Evolutionary conservation across 1,140 invertebrate species (phyloP).

Genomic region (Pseudomyrmex flavicornis): DNA sequence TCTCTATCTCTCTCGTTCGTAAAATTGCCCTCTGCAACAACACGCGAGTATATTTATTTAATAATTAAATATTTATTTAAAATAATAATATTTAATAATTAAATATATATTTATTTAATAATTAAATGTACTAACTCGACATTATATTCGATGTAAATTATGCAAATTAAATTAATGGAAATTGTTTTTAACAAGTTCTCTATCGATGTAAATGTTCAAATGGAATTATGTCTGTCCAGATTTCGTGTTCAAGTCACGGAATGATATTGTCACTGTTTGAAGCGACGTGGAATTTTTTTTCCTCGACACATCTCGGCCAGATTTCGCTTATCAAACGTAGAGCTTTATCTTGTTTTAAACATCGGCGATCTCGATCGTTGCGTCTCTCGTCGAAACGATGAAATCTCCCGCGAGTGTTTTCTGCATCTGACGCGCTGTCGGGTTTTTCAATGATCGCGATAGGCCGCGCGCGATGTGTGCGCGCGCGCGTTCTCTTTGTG

Average conservation of each 20-base stretch:
- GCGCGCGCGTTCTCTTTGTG: slow-evolving; percentile 30
- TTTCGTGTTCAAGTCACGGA: neutral
- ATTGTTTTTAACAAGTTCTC: neutral
- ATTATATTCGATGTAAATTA: neutral
- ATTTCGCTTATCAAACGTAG: neutral
- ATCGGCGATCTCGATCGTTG: slow-evolving; percentile 31
- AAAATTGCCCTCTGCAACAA: too few relatives aligned
- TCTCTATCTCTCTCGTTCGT: neutral
- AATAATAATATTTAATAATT: too few relatives aligned
- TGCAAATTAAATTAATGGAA: neutral
- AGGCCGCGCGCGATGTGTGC: slow-evolving; percentile 25
- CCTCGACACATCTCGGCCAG: neutral
- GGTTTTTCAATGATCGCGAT: slow-evolving; percentile 52
- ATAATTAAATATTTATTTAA: too few relatives aligned
- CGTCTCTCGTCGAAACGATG: slow-evolving; percentile 40
- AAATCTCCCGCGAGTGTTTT: slow-evolving; percentile 47
- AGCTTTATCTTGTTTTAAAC: slow-evolving; percentile 39
- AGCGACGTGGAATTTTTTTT: neutral
- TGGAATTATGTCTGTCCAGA: neutral
- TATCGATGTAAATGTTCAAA: neutral
- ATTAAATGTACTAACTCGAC: neutral
- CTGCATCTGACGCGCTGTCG: slow-evolving; percentile 54
- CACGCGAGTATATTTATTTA: too few relatives aligned
- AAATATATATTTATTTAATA: too few relatives aligned
- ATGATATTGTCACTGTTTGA: neutral